A percentile compares a stretch with the other conserved stretches of the same genome.
Conservation (phyloP, 2,797 vertebrate species). For the Arremon brunneinucha region DNA sequence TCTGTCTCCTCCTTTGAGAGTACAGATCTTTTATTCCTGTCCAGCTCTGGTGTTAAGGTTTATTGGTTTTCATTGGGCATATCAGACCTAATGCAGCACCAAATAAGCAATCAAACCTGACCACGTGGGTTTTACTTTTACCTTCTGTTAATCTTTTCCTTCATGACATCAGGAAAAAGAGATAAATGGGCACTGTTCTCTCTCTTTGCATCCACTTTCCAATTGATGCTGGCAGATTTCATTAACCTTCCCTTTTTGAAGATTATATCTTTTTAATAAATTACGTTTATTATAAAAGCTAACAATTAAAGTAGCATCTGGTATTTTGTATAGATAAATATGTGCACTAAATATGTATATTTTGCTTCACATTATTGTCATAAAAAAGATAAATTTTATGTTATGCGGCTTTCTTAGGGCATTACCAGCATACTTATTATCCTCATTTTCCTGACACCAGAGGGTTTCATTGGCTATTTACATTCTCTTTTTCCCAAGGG, state of each 20-base stretch:
- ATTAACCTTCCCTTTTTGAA: neutral
- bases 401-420: neutral
- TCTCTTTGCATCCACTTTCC: neutral
- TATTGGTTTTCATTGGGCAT: neutral
- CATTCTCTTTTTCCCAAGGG: neutral
- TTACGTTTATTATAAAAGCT: neutral
- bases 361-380: neutral
- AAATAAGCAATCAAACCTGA: conserved; percentile 5
- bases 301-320: neutral
- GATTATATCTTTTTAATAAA: neutral
- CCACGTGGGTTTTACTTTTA: neutral
- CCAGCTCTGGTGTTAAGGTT: neutral
- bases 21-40: neutral
- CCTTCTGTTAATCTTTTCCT: neutral
- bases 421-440: neutral
- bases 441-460: neutral
- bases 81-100: neutral
- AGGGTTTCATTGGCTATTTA: neutral
- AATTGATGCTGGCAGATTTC: neutral
- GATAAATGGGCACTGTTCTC: neutral
- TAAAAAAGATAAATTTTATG: neutral
- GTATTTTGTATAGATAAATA: neutral
- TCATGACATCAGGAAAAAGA: neutral
- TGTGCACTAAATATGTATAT: neutral
- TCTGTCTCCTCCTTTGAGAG: neutral